phyloP scores from a whole-genome alignment of 2,888 invertebrate species.

The Troilus luridus region DNA sequence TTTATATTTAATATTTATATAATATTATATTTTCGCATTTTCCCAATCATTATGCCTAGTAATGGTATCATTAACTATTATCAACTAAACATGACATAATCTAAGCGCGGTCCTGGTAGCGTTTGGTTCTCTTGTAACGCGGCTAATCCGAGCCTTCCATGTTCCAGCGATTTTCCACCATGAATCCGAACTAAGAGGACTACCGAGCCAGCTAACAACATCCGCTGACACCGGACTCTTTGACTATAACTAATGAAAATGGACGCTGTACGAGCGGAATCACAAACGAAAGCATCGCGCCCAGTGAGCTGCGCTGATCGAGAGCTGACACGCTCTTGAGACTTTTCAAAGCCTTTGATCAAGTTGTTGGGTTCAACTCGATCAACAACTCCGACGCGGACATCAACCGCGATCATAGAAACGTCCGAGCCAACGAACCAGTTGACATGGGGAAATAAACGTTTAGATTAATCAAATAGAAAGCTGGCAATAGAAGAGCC shows the following conservation, averaged over 20 bases:
- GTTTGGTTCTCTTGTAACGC: too few relatives aligned
- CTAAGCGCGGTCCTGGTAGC: too few relatives aligned
- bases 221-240: neutral
- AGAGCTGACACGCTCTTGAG: constrained; percentile 14
- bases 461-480: constrained; percentile 50
- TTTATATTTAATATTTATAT: too few relatives aligned
- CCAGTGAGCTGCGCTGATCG: neutral
- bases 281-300: constrained; percentile 22
- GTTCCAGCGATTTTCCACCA: neutral
- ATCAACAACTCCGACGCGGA: neutral
- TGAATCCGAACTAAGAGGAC: neutral
- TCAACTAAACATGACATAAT: too few relatives aligned
- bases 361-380: constrained; percentile 14
- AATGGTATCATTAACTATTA: too few relatives aligned
- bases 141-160: neutral
- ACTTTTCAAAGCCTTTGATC: constrained; percentile 40
- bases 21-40: too few relatives aligned
- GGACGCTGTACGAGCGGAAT: neutral
- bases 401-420: constrained; percentile 19
- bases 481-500: constrained; percentile 47
- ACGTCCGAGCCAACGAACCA: constrained; percentile 35
- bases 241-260: constrained; percentile 37
- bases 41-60: too few relatives aligned
- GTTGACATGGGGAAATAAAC: constrained; percentile 43
- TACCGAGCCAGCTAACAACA: neutral